Conservation (phyloP, 2,888 invertebrate genomes). For the Cryptus viduatorius region DNA sequence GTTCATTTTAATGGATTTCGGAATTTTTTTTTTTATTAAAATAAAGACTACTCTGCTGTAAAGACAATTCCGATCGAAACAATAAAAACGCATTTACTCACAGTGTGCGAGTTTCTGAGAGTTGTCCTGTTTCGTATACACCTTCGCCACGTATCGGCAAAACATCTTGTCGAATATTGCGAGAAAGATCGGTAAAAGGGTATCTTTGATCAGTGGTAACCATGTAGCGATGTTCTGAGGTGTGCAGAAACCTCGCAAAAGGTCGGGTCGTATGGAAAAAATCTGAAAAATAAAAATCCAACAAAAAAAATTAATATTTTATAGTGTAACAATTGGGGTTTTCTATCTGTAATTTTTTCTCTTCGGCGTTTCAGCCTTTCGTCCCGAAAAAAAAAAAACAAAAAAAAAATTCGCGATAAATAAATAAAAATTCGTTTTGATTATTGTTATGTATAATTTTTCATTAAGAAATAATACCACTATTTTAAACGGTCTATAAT, state of each 20-base stretch:
- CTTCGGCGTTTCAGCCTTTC: neutral
- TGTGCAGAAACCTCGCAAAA: slow-evolving; percentile 86
- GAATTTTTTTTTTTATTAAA: too few species aligned
- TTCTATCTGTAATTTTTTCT: neutral
- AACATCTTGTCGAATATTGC: slow-evolving; percentile 87
- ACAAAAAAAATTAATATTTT: neutral
- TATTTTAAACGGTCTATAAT: too few species aligned
- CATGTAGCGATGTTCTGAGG: slow-evolving; percentile 86
- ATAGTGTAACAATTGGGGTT: too few species aligned
- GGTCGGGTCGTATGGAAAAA: slow-evolving; percentile 86
- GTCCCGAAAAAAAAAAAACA: neutral
- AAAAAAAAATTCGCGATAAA: neutral
- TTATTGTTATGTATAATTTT: too few species aligned
- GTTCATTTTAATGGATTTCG: too few species aligned
- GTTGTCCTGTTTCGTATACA: slow-evolving; percentile 85
- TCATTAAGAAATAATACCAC: too few species aligned
- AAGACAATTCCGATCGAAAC: neutral
- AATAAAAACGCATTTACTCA: slow-evolving; percentile 61
- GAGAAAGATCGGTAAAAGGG: slow-evolving; percentile 87
- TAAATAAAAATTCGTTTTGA: too few species aligned
- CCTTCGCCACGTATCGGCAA: slow-evolving; percentile 86
- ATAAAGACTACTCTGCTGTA: neutral
- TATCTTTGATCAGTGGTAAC: slow-evolving; percentile 87
- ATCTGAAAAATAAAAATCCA: slow-evolving; percentile 78
- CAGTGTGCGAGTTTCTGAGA: slow-evolving; percentile 80